Evolutionary conservation across 2,113 vertebrate species (phyloP).

Genomic region (Rhinolophus sinicus): DNA sequence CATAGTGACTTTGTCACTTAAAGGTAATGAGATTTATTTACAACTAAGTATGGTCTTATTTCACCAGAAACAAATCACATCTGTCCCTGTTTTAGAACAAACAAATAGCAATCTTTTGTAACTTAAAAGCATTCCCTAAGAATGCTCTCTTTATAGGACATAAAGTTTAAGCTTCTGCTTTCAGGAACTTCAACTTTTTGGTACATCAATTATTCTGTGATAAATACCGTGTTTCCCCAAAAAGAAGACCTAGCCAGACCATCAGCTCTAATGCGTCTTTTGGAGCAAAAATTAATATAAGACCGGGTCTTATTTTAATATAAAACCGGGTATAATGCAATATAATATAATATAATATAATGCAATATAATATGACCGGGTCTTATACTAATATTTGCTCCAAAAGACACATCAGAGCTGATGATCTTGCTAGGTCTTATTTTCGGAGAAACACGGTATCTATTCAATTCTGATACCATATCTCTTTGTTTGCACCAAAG

Average conservation of each 20-base stretch:
- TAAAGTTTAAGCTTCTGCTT: not conserved
- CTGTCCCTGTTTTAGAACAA: not conserved
- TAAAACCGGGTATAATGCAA: too few species aligned
- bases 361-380: too few species aligned
- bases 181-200: not conserved
- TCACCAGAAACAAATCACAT: constrained; percentile 42
- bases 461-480: not conserved
- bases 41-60: constrained; percentile 11
- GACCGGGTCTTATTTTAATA: too few species aligned
- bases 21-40: constrained; percentile 49
- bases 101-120: not conserved
- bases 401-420: too few species aligned
- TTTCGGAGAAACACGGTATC: not conserved
- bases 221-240: not conserved
- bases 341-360: too few species aligned
- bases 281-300: too few species aligned
- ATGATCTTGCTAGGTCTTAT: too few species aligned
- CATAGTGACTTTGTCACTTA: not conserved
- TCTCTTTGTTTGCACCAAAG: constrained; percentile 8
- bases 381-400: too few species aligned
- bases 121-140: constrained; percentile 25
- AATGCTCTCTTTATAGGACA: constrained; percentile 22
- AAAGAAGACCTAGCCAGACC: too few species aligned
- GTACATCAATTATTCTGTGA: not conserved
- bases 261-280: too few species aligned